These are phyloP conservation scores for Lithophane ornitopus DNA, from an alignment of 2,888 invertebrate genomes.

Conservation along the genomic window DNA sequence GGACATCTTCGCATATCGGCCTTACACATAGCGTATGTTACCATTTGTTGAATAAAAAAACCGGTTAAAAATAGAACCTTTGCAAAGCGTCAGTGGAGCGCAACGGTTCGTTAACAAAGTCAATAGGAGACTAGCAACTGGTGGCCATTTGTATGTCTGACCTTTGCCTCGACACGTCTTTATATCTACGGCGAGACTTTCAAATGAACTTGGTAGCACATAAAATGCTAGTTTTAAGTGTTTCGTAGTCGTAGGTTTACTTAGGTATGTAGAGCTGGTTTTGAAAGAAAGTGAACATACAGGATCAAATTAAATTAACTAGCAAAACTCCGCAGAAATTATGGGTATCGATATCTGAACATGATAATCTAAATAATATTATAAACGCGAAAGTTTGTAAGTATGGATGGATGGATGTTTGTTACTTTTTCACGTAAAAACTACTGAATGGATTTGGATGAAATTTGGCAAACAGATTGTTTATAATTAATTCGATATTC, in stretches of 20 bases:
- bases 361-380: no score
- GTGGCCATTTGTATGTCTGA: constrained; percentile 44
- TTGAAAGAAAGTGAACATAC: neutral
- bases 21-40: neutral
- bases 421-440: no score
- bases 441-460: no score
- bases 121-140: constrained; percentile 35
- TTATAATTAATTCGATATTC: no score
- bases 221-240: neutral
- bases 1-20: no score
- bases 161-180: constrained; percentile 12
- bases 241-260: neutral
- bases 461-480: no score
- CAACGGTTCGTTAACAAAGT: neutral
- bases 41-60: neutral
- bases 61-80: constrained; percentile 24
- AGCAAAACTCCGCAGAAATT: no score
- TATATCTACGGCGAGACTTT: neutral
- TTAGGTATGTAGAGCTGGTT: neutral
- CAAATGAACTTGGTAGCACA: neutral
- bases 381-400: no score
- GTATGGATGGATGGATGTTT: no score
- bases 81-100: constrained; percentile 18
- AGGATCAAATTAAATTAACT: no score
- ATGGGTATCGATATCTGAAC: no score